Evolutionary conservation across 2,888 invertebrate genomes (phyloP), one percentile per base, ranked within the genome.

Genomic region (Leptinotarsa peninsularis): DNA sequence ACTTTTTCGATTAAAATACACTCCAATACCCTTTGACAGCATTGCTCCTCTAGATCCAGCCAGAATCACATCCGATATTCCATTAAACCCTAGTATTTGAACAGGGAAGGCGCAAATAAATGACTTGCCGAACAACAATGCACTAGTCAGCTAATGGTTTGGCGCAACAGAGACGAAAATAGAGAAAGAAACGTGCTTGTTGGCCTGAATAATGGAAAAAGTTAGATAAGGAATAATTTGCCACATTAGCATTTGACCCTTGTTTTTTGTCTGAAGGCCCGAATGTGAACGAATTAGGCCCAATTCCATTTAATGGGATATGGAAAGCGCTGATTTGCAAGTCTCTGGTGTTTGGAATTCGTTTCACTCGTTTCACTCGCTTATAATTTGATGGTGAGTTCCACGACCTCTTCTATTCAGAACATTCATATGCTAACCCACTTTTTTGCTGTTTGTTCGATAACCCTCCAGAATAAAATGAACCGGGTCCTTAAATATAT

Each of bases 21-120:
- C 50, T 63, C 68, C 67, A 68, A 43, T 67, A 54, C 74, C 66
- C 75, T 71, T 72, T 67, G 68, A 71, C 72, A 68, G 66, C 66
- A 13, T 52, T 49, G 74, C 71, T 49, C 23, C 68, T 66, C 75
- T 58, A 49, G 71, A 76, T 67, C 67, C 73, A 58, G 21, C 49
- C 66, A 49, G 81, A 85, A 84, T 85, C 84, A 81, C 84, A 85
- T 86, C 83, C 84, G 83, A 83, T 85, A 86, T 86, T 85, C 85
- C 85, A 86, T 85, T 86, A 86, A 83, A 85, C 82, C 83, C 83
- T 83, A 83, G 82, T 85, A 85, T 86, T 85, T 85, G 84, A 84
- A 85, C 84, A 84, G 83, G 82, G 4, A 17, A 23, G 58, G 58
- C 58, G 58, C 58, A 84, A 84, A 84, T 84, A 85, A 85, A 84